Evolutionary conservation across 2,797 vertebrate species (phyloP), one percentile per base, ranked within the genome.

Genomic region (Gymnocypris eckloni): DNA sequence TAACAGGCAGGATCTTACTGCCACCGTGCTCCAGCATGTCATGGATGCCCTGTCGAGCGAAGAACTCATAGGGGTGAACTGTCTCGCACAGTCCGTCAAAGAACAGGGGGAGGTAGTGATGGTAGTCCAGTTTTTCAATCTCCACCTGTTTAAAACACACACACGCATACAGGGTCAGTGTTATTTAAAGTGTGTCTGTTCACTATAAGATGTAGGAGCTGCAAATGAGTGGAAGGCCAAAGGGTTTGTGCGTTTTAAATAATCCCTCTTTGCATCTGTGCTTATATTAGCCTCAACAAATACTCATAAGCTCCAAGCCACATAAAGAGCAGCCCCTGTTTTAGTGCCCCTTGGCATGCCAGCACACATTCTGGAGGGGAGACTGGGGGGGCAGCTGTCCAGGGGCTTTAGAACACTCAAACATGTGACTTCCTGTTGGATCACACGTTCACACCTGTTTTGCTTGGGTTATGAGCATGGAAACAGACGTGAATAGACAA

Each of bases 21-120:
- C 96, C 97, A 73, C 98, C 97, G 0, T 97, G 96, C 88, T 99
- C 96, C 94, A 99, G 94, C 96, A 99, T 92, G 93, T 99, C 98
- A 71, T 97, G 96, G 90, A 97, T 92, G 75, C 97, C 97, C 94
- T 97, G 97, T 64, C 96, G 96, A 87, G 97, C 97, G 70, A 99
- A 97, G 92, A 98, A 96, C 85, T 98, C 96, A 37, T 97, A 98
- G 0, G 98, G 98, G 92, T 98, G 97, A 56, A 90, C 85, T 0
- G 95, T 97, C 93, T 99, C 98, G 89, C 96, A 96, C 54, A 99
- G 95, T 3, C 98, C 98, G 8, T 98, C 96, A 81, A 98, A 99
- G 92, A 99, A 98, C 88, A 95, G 88, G 16, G 97, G 98, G 88
- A 99, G 95, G 92, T 96, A 97, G 91, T 96, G 96, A 89, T 97